Evolutionary conservation across 2,797 vertebrate genomes (phyloP), one percentile per base, ranked within the genome.

Genomic region (Loriculus beryllinus): DNA sequence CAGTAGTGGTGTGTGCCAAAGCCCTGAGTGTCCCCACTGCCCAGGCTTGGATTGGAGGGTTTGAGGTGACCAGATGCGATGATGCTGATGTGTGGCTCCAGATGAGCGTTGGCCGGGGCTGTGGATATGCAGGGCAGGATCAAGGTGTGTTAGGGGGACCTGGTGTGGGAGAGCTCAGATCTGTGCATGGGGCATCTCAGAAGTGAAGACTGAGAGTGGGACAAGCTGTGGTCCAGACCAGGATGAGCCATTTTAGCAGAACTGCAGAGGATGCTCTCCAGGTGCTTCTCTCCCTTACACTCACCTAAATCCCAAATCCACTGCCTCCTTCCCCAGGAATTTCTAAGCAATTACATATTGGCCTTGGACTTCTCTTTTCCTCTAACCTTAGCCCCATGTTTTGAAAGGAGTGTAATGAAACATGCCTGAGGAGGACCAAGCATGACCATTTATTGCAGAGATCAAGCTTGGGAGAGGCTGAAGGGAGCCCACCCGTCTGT

Each of bases 71-170:
- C 33, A n/a, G 40, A 16, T 0, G 1, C 29, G 29, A n/a, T 1
- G 3, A 14, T 37, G 33, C 51, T 78, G 51, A 35, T 33, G 37
- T 25, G 37, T 0, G 0, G 23, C 33, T 13, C 26, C 78, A 62
- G n/a, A 7, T 45, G 23, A 62, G 16, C 0, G 0, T 47, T 76
- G 59, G 6, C n/a, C 7, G 39, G 33, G 42, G n/a, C 57, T n/a
- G 35, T 0, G 2, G 21, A 40, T 40, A 43, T 7, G 23, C 48
- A 60, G 21, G 54, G 16, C 40, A 56, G 37, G 26, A 56, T 19
- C 2, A 3, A 60, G 43, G 15, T 72, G 5, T 67, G 28, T 17
- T 49, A 28, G 19, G 10, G 12, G 4, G 23, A 8, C 7, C 12
- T 90, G 79, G 9, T 0, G 0, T 10, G 9, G 42, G 25, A 68